Base-by-base conservation (phyloP, 2,888 invertebrate species). In the Tenthredo amoena region DNA sequence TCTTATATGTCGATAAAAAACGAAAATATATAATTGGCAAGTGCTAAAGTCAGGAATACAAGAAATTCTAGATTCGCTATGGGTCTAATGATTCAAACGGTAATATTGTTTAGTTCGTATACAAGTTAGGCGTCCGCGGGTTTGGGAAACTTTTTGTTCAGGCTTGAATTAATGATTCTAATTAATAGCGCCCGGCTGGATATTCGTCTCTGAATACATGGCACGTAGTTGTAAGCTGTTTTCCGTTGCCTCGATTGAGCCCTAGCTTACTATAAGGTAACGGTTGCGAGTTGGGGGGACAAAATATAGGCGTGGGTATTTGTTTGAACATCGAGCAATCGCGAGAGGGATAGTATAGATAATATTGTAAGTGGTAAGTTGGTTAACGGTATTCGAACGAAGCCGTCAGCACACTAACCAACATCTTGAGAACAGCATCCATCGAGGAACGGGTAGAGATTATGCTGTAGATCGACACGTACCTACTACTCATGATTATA, bases 371-470 rank as follows among this genome's bases (percentile, higher is more conserved):
- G 77, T 55, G 77, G 77, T 55, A 77, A 77, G 81, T 40, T 81
- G 81, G 58, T 40, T 81, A 81, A 81, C 81, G 81, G 81, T 81
- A 37, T 81, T 62, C 79, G 79, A 81, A 62, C 79, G 40, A 40
- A 81, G 37, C 81, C 62, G 58, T 81, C 81, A 90, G 88, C 89
- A 89, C 88, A 89, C 89, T 90, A 89, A 89, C 88, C 89, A 89
- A 90, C 88, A 90, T 89, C 65, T 83, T 40, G 40, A 62, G n/a
- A 50, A 37, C 62, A 81, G 81, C 81, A 81, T 62, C 58, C 43
- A 26, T 21, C 34, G 62, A 81, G 40, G 15, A 81, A 81, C 37
- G 62, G 79, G 62, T 31, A 79, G 37, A 31, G 68, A 68, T 26
- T 26, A 77, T 34, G 21, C 50, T 77, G 34, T 50, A 31, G 21